Evolutionary conservation across 2,113 vertebrate species (phyloP), one percentile per base, ranked within the genome.

Genomic region (Pelodiscus sinensis): DNA sequence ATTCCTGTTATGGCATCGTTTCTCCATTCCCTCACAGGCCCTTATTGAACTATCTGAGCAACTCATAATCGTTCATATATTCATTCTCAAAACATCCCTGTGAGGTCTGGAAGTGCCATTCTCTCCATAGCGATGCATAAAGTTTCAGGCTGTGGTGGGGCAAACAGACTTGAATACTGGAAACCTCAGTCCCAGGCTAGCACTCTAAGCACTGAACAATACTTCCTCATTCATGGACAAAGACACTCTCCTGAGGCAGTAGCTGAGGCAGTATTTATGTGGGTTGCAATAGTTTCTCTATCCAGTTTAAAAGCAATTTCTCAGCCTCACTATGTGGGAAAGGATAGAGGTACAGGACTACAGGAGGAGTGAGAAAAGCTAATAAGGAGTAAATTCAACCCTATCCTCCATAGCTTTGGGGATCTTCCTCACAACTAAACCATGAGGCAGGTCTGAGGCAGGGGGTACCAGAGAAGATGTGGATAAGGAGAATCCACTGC

Each of bases 381-480:
- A 2, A 7, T 16, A 65, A 68, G 65, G 31, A 68, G 16, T 68
- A 68, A 68, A 2, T 3, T 18, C 10, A 85, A 6, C 10, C 21
- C 65, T 68, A 68, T 8, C 31, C 65, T n/a, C 31, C 18, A 19
- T 9, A 68, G n/a, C 65, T 68, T 35, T 68, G 31, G 8, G 35
- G 31, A n/a, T 19, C 8, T 68, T 68, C 18, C 31, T 68, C 31
- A 35, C 35, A n/a, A 29, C 65, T 68, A 35, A 68, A 21, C 65
- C 16, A n/a, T 31, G n/a, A 12, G 14, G 31, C 0, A 1, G 7
- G 31, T 2, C 14, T 19, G 62, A 68, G 4, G 38, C 68, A 55
- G 2, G 38, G 56, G 50, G 2, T 3, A 21, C 29, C 15, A 16
- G 5, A 55, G 29, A 16, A 18, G 31, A 16, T 35, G 16, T 35